Evolutionary conservation across 30 jellyfish, hydroid and myxozoan species (phyloP).

Genomic region (Turritopsis dohrnii): DNA sequence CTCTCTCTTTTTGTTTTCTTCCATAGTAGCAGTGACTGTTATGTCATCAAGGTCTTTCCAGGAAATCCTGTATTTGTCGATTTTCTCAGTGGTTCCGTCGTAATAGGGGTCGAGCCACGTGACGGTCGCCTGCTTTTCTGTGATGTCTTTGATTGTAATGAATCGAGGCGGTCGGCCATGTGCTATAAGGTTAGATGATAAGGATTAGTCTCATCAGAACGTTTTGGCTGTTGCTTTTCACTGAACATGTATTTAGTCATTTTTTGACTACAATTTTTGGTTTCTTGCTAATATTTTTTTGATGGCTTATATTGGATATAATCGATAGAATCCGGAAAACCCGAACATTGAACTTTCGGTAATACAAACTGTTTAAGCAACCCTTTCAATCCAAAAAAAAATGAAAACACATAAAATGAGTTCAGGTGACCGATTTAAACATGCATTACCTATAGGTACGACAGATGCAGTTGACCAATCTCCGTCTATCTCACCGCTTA

Average conservation of each 20-base stretch:
- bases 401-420: too few relatives aligned
- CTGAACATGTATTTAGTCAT: too few relatives aligned
- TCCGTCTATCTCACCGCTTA: background rate
- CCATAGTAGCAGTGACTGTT: background rate
- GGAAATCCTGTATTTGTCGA: background rate
- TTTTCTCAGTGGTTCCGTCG: background rate
- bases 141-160: constrained; percentile 4
- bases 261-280: too few relatives aligned
- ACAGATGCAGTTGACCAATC: constrained; percentile 2
- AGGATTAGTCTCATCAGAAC: too few relatives aligned
- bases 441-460: background rate
- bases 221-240: too few relatives aligned
- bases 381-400: too few relatives aligned
- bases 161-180: constrained; percentile 8
- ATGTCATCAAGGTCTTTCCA: background rate
- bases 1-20: background rate
- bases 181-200: background rate
- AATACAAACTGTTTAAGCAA: too few relatives aligned
- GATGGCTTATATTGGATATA: too few relatives aligned
- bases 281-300: too few relatives aligned
- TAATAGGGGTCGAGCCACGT: constrained; percentile 4
- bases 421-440: too few relatives aligned
- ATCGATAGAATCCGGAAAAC: too few relatives aligned
- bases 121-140: constrained; percentile 2
- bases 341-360: too few relatives aligned